These are phyloP conservation scores for Diuraphis noxia DNA, from an alignment of 1,140 invertebrate species.

Conservation along the genomic window DNA sequence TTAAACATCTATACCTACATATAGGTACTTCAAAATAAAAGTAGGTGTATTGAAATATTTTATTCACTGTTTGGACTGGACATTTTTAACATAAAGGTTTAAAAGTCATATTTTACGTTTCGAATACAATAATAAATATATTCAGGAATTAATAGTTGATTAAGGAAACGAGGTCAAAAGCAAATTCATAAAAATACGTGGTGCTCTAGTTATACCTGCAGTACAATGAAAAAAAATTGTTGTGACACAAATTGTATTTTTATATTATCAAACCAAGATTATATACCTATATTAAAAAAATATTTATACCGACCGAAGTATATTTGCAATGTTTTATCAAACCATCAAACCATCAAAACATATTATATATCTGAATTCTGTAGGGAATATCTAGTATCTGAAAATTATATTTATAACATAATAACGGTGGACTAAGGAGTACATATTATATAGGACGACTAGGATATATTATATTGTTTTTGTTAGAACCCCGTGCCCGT, in stretches of 20 bases:
- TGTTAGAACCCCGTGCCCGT: not conserved
- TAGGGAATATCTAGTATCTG: not conserved
- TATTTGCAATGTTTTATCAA: not conserved
- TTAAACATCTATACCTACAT: not conserved
- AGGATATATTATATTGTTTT: too few relatives aligned
- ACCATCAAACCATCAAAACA: too few relatives aligned
- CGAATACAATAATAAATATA: not conserved
- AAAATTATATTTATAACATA: not conserved
- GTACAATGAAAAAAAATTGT: not conserved
- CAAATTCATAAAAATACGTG: not conserved
- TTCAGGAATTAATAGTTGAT: not conserved
- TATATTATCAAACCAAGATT: not conserved
- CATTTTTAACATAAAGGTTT: not conserved
- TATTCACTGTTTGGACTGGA: not conserved
- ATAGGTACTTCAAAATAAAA: not conserved
- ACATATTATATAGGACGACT: not conserved
- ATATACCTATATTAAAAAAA: not conserved
- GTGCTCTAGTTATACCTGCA: not conserved
- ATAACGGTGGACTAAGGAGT: not conserved
- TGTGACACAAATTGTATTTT: not conserved
- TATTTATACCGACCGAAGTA: not conserved
- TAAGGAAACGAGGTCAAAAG: not conserved
- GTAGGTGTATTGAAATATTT: not conserved
- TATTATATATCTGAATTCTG: not conserved
- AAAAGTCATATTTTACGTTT: not conserved